Percentiles rank a stretch among this genome's conserved stretches.
Conservation (phyloP, 2,113 vertebrate species). For the Plectropomus leopardus region DNA sequence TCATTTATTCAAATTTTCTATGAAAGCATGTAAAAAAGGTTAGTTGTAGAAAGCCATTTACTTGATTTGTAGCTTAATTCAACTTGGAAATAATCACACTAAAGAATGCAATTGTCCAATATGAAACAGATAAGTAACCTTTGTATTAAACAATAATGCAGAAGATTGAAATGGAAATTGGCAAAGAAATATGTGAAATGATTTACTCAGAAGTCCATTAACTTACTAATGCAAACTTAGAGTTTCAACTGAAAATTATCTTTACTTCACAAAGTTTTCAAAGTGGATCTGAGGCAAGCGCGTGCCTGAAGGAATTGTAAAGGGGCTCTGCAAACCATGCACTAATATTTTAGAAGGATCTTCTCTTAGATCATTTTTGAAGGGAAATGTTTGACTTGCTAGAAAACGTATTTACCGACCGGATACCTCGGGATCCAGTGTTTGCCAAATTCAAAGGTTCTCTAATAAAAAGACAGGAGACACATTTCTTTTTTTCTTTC, state of each 20-base stretch:
- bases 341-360: background rate
- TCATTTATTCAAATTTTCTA: slow-evolving; percentile 11
- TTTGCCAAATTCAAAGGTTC: background rate
- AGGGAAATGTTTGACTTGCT: slow-evolving; percentile 1
- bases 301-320: background rate
- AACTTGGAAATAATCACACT: background rate
- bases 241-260: background rate
- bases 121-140: background rate
- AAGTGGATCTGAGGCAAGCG: background rate
- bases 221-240: background rate
- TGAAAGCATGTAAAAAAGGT: background rate
- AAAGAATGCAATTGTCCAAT: background rate
- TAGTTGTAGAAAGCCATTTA: background rate
- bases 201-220: background rate
- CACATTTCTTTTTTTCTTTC: no score
- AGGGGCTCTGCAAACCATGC: background rate
- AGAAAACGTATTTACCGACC: slow-evolving; percentile 5
- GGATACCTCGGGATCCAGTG: background rate
- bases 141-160: background rate
- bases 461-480: background rate
- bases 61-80: background rate
- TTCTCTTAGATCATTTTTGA: background rate
- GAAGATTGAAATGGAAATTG: background rate
- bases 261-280: background rate
- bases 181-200: background rate